A percentile compares a stretch with the other conserved stretches of the same genome.
Conservation (phyloP, 2,888 invertebrate genomes). For the Drosophila nigricruria region DNA sequence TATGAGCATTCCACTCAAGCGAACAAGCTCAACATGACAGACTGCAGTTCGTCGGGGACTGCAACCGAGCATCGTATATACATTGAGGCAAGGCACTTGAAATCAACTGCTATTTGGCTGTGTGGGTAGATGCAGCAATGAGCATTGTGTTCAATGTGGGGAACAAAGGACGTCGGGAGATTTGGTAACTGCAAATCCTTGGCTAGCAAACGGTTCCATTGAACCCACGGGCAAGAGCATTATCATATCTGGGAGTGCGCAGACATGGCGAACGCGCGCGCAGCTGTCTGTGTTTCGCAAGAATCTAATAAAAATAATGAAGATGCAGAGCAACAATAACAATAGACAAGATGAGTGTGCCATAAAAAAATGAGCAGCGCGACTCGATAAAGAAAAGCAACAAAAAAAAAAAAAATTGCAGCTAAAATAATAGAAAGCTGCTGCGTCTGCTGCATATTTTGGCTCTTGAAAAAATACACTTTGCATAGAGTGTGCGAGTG, state of each 20-base stretch:
- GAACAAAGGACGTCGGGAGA: slow-evolving; percentile 34
- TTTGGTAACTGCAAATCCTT: slow-evolving; percentile 39
- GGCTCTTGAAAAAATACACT: slow-evolving; percentile 73
- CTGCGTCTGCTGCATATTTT: slow-evolving; percentile 75
- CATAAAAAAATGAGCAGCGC: slow-evolving; percentile 66
- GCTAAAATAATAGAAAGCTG: slow-evolving; percentile 75
- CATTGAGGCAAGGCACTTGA: slow-evolving; percentile 13
- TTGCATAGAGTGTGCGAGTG: slow-evolving; percentile 61
- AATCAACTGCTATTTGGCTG: slow-evolving; percentile 20
- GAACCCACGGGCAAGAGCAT: slow-evolving; percentile 62
- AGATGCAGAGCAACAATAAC: slow-evolving; percentile 61
- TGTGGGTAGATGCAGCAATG: slow-evolving; percentile 39
- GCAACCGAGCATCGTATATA: slow-evolving; percentile 24
- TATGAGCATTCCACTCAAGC: slow-evolving; percentile 55
- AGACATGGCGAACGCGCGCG: slow-evolving; percentile 8
- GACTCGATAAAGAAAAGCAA: slow-evolving; percentile 12
- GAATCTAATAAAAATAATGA: slow-evolving; percentile 78
- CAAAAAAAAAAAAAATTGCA: slow-evolving; percentile 3
- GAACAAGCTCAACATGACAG: slow-evolving; percentile 63
- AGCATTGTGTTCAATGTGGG: slow-evolving; percentile 20
- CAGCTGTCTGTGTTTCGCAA: slow-evolving; percentile 41
- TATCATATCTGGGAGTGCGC: slow-evolving; percentile 65
- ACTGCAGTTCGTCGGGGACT: slow-evolving; percentile 40
- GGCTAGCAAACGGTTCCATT: slow-evolving; percentile 68
- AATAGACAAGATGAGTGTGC: slow-evolving; percentile 38